Percentiles rank a stretch among this genome's conserved stretches.
Conservation (phyloP, 2,797 vertebrate species). For the Otus scops region DNA sequence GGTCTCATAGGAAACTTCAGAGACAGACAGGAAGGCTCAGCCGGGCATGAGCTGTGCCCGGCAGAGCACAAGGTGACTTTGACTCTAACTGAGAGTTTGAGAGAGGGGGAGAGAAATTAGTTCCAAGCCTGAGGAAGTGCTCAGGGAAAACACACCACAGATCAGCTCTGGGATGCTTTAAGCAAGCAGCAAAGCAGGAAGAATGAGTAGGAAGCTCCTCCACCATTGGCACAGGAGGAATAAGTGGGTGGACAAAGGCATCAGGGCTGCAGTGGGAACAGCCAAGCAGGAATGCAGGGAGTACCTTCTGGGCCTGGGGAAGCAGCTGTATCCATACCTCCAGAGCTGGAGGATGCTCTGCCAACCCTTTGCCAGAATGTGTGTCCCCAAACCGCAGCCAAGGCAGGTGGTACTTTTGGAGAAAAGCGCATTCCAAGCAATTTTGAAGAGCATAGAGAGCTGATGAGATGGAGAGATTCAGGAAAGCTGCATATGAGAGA, state of each 20-base stretch:
- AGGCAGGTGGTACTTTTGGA: neutral
- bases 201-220: neutral
- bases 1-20: slow-evolving; percentile 56
- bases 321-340: neutral
- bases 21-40: slow-evolving; percentile 59
- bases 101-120: neutral
- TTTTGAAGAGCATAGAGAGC: neutral
- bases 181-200: neutral
- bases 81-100: slow-evolving; percentile 49
- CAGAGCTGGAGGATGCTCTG: neutral
- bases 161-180: neutral
- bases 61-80: slow-evolving; percentile 48
- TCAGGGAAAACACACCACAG: neutral
- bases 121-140: slow-evolving; percentile 20
- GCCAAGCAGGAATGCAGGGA: neutral
- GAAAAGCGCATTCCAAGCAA: neutral
- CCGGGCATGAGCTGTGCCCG: slow-evolving; percentile 16
- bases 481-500: neutral
- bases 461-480: neutral
- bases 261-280: neutral
- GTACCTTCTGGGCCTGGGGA: neutral
- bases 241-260: neutral
- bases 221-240: neutral
- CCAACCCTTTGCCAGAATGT: neutral
- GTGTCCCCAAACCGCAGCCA: neutral